phyloP scores from a whole-genome alignment of 2,797 vertebrate species.

The Thripadectes ignobilis region DNA sequence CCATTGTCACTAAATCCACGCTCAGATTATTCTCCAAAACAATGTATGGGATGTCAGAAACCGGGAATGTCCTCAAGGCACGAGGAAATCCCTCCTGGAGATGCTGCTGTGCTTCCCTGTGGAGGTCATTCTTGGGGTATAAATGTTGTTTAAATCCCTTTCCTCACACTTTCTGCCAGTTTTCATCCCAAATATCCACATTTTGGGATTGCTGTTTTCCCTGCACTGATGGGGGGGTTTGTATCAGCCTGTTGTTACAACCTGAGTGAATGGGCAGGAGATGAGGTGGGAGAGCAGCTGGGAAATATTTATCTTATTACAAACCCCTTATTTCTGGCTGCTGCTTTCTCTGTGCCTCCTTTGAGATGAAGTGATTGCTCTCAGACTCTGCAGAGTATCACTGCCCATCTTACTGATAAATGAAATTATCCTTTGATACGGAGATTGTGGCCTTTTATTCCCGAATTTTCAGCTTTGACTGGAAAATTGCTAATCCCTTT shows the following conservation, averaged over 20 bases:
- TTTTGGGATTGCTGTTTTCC: background rate
- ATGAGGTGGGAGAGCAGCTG: background rate
- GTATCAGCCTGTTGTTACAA: constrained; percentile 6
- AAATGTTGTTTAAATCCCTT: background rate
- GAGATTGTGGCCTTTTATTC: background rate
- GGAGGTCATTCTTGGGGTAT: background rate
- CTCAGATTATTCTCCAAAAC: background rate
- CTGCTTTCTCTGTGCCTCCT: background rate
- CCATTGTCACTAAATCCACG: background rate
- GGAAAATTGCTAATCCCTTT: background rate
- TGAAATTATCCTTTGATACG: background rate
- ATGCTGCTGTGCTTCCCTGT: background rate
- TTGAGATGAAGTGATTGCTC: constrained; percentile 37
- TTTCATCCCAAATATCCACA: constrained; percentile 7
- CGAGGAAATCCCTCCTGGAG: background rate
- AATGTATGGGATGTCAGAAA: background rate
- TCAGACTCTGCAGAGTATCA: background rate
- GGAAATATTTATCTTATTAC: no score
- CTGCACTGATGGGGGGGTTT: background rate
- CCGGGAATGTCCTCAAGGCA: background rate
- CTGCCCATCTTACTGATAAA: background rate
- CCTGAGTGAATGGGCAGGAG: constrained; percentile 23
- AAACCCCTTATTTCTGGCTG: background rate
- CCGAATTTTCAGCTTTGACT: background rate
- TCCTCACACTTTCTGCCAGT: background rate